Percentiles rank a stretch among this genome's conserved stretches.
phyloP scores from a whole-genome alignment of 2,797 vertebrate genomes.

The Channallabes apus region DNA sequence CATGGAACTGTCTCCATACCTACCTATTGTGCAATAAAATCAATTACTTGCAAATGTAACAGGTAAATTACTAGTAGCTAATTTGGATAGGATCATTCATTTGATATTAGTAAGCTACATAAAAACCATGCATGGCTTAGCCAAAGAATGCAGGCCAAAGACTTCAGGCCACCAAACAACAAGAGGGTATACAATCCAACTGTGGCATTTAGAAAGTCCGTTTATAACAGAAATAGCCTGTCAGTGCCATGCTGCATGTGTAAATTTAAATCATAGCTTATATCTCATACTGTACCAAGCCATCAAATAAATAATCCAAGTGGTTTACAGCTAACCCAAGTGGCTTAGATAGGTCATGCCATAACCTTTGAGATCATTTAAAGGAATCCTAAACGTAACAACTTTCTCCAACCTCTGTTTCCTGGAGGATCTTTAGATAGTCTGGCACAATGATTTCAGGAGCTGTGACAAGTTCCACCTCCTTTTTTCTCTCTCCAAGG shows the following conservation, averaged over 20 bases:
- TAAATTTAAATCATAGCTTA: background rate
- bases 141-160: background rate
- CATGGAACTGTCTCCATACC: background rate
- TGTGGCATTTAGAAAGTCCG: background rate
- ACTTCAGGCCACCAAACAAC: background rate
- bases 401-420: slow-evolving; percentile 48
- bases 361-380: background rate
- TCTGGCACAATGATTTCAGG: slow-evolving; percentile 71
- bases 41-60: background rate
- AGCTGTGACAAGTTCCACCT: slow-evolving; percentile 48
- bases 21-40: background rate
- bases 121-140: background rate
- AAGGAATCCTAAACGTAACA: background rate
- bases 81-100: background rate
- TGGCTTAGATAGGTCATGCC: background rate
- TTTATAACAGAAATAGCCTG: background rate
- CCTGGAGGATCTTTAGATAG: slow-evolving; percentile 75
- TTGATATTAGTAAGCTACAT: background rate
- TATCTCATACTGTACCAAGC: no score
- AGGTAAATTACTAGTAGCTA: background rate
- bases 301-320: background rate
- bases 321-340: background rate
- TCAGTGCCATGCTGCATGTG: background rate
- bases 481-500: slow-evolving; percentile 56
- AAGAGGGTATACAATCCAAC: background rate